Percentiles rank a stretch among this genome's conserved stretches.
Conservation (phyloP, 2,113 vertebrate species). For the Fregetta grallaria region DNA sequence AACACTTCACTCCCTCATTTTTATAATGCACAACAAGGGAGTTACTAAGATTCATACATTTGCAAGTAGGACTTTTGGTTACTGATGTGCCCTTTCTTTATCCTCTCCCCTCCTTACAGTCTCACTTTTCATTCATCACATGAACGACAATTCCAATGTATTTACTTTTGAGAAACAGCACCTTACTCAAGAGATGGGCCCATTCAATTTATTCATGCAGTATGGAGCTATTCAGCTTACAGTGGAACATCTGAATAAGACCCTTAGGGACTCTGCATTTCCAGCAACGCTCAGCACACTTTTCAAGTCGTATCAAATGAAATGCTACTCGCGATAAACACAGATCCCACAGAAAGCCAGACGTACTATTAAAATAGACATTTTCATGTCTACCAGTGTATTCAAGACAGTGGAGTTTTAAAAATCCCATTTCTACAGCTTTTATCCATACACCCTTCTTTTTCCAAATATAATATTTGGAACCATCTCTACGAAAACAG, state of each 20-base stretch:
- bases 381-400: neutral
- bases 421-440: neutral
- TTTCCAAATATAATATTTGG: neutral
- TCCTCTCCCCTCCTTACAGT: neutral
- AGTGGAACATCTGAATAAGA: neutral
- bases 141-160: neutral
- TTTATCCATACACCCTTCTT: neutral
- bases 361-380: neutral
- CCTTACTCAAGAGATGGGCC: neutral
- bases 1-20: neutral
- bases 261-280: neutral
- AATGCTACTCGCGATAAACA: neutral
- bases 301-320: neutral
- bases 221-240: neutral
- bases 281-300: neutral
- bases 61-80: neutral
- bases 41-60: neutral
- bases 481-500: neutral
- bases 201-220: neutral
- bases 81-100: neutral
- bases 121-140: neutral
- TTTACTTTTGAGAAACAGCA: neutral
- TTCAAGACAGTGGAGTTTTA: neutral
- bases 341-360: neutral
- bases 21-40: neutral